Conservation (phyloP, 2,797 vertebrate species). For the Simalia tracyae region DNA sequence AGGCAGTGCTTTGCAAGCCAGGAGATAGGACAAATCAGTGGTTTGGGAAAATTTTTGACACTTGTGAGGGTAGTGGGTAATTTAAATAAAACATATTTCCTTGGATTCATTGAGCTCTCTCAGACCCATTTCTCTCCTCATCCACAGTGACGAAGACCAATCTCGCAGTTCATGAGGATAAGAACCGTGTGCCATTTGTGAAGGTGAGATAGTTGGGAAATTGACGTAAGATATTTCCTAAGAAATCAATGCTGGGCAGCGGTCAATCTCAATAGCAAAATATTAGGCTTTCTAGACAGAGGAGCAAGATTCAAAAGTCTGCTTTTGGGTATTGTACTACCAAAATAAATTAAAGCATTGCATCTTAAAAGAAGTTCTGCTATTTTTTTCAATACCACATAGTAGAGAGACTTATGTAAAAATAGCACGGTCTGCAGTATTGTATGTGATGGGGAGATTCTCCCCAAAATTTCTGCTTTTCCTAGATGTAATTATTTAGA, state of each 20-base stretch:
- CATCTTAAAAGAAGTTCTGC: not conserved
- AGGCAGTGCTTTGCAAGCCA: not conserved
- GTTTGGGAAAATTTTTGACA: too few relatives aligned
- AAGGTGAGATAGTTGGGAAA: slow-evolving; percentile 77
- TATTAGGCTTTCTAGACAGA: not conserved
- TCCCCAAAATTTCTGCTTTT: not conserved
- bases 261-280: not conserved
- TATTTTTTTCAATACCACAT: not conserved
- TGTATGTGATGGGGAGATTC: not conserved
- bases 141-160: slow-evolving; percentile 90
- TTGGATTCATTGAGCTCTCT: not conserved
- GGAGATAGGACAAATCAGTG: not conserved
- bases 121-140: not conserved
- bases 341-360: not conserved
- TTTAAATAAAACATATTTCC: not conserved
- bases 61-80: not conserved
- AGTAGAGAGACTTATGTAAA: not conserved
- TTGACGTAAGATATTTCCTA: not conserved
- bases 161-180: slow-evolving; percentile 93
- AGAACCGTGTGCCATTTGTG: slow-evolving; percentile 92
- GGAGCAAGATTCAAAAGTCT: not conserved
- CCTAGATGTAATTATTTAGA: not conserved
- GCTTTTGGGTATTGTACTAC: not conserved
- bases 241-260: not conserved
- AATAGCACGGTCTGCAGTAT: not conserved